Evolutionary conservation across 2,797 vertebrate genomes (phyloP).

Genomic region (Mastacembelus armatus): DNA sequence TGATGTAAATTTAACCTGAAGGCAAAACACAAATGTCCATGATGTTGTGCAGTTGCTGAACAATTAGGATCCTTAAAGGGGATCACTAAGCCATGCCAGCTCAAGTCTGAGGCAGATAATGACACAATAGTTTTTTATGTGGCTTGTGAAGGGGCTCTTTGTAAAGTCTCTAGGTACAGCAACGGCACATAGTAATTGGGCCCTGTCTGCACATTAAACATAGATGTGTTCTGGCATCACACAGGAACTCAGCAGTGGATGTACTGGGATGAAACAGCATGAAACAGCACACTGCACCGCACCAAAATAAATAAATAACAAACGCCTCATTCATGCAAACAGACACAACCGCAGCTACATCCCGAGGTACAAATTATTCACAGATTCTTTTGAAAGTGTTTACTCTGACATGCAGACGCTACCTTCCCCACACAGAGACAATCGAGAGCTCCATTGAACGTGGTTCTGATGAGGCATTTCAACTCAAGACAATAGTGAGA

Average conservation of each 20-base stretch:
- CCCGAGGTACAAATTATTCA: slow-evolving; percentile 62
- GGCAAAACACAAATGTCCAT: slow-evolving; percentile 26
- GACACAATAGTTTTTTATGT: slow-evolving; percentile 26
- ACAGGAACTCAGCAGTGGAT: slow-evolving; percentile 48
- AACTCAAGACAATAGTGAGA: slow-evolving; percentile 38
- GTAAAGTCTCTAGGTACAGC: slow-evolving; percentile 51
- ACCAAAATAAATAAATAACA: slow-evolving; percentile 9
- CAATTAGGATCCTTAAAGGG: slow-evolving; percentile 43
- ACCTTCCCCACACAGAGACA: slow-evolving; percentile 21
- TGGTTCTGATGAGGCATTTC: slow-evolving; percentile 50
- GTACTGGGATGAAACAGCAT: slow-evolving; percentile 66
- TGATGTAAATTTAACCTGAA: slow-evolving; percentile 11
- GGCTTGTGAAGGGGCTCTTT: slow-evolving; percentile 25
- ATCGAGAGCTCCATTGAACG: slow-evolving; percentile 43
- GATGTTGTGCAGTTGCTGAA: slow-evolving; percentile 17
- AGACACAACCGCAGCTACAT: slow-evolving; percentile 46
- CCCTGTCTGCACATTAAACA: slow-evolving; percentile 57
- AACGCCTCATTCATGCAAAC: slow-evolving; percentile 48
- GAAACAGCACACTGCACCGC: slow-evolving; percentile 41
- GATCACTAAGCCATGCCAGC: slow-evolving; percentile 23
- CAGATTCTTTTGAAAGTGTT: slow-evolving; percentile 59
- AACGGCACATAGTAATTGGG: slow-evolving; percentile 63
- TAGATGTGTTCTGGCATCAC: slow-evolving; percentile 67
- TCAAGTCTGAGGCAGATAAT: slow-evolving; percentile 22
- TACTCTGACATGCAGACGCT: slow-evolving; percentile 45